Conservation (phyloP, 1,140 invertebrate species). For the Venustaconcha ellipsiformis region DNA sequence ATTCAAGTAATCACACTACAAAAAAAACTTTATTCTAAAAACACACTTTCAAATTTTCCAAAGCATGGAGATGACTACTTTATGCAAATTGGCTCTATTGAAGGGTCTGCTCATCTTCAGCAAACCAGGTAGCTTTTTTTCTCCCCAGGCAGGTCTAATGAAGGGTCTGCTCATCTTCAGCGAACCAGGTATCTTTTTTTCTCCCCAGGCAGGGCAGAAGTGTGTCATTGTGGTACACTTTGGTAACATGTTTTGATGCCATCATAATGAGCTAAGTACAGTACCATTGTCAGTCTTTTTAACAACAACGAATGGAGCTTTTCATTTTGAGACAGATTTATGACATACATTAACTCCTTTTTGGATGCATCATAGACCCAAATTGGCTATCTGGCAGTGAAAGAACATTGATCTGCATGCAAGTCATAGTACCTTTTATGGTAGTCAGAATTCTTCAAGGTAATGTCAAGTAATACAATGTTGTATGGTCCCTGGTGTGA, state of each 20-base stretch:
- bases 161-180: too few relatives aligned
- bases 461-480: not conserved
- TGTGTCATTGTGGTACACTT: constrained; percentile 25
- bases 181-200: too few relatives aligned
- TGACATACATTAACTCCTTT: constrained; percentile 28
- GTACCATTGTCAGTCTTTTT: constrained; percentile 29
- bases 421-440: constrained; percentile 17
- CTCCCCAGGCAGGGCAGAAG: constrained; percentile 6
- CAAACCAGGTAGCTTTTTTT: constrained; percentile 11
- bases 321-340: constrained; percentile 30
- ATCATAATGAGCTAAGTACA: constrained; percentile 9
- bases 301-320: constrained; percentile 27
- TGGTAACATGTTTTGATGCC: not conserved
- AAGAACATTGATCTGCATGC: not conserved
- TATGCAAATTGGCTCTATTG: too few relatives aligned
- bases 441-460: constrained; percentile 13
- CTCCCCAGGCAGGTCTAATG: constrained; percentile 2
- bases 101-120: too few relatives aligned
- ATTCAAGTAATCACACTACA: too few relatives aligned
- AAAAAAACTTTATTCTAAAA: too few relatives aligned
- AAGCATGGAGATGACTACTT: too few relatives aligned
- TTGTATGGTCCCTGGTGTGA: too few relatives aligned
- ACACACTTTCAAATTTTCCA: too few relatives aligned
- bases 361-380: constrained; percentile 27
- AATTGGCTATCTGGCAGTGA: constrained; percentile 22